Conservation (phyloP, 2,888 invertebrate species). For the Aporophyla nigra region DNA sequence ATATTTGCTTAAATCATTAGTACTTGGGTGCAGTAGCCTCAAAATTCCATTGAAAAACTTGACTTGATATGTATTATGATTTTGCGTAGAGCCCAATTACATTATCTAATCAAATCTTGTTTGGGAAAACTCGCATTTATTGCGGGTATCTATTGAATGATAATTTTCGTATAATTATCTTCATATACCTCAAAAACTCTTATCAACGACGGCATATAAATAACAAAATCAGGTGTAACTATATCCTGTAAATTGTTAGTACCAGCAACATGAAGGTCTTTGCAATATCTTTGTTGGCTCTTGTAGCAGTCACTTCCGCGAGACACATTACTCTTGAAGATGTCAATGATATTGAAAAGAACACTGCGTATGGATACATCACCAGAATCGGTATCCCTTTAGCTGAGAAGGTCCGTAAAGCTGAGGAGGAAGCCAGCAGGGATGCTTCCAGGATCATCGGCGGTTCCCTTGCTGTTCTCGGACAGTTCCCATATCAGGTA, state of each 20-base stretch:
- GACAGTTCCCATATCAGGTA: constrained; percentile 68
- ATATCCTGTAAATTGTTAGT: not conserved
- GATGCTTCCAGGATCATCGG: constrained; percentile 63
- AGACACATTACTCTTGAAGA: constrained; percentile 46
- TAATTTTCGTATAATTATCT: not conserved
- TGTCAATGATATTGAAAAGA: constrained; percentile 54
- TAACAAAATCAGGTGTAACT: not conserved
- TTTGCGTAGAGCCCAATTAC: not conserved
- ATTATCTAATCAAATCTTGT: constrained; percentile 10
- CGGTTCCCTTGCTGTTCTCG: constrained; percentile 55
- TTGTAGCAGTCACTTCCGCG: constrained; percentile 55
- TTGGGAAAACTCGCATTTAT: not conserved
- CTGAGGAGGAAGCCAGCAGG: constrained; percentile 42
- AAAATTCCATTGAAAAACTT: not conserved
- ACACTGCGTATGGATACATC: constrained; percentile 65
- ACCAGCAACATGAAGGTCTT: constrained; percentile 44
- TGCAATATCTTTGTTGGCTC: constrained; percentile 46
- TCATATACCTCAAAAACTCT: not conserved
- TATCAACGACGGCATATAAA: not conserved
- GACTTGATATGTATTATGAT: not conserved
- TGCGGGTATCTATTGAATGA: not conserved
- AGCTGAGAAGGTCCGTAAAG: constrained; percentile 62
- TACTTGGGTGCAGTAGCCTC: not conserved
- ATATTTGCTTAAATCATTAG: not conserved
- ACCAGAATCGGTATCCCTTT: constrained; percentile 62